A percentile compares a stretch with the other conserved stretches of the same genome.
These are phyloP conservation scores for Grus americana DNA, from an alignment of 2,113 vertebrate genomes.

Conservation along the genomic window DNA sequence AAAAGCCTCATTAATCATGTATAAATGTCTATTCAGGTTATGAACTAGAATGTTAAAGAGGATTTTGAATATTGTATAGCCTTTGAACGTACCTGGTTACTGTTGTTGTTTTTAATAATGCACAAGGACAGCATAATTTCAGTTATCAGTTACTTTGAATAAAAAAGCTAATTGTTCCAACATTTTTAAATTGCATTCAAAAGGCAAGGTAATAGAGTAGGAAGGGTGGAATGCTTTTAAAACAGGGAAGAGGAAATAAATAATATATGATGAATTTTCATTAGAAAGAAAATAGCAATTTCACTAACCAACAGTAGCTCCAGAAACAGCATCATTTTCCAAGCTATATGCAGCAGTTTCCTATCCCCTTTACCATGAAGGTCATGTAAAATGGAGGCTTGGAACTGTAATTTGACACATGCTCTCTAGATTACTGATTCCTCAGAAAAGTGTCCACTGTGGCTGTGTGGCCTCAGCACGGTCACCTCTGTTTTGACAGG, in stretches of 20 bases:
- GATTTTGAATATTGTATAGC: neutral
- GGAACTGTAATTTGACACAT: neutral
- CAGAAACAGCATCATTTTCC: neutral
- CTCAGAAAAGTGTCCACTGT: neutral
- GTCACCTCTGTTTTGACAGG: neutral
- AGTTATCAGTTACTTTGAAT: slow-evolving; percentile 27
- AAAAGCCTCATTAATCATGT: slow-evolving; percentile 34
- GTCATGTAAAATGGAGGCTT: neutral
- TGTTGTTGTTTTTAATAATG: slow-evolving; percentile 36
- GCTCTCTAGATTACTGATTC: neutral
- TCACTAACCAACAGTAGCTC: neutral
- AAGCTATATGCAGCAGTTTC: neutral
- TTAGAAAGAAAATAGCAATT: neutral
- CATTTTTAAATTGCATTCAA: neutral
- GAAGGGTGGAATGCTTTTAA: neutral
- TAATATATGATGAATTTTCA: neutral
- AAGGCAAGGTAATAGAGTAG: neutral
- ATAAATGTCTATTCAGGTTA: slow-evolving; percentile 20
- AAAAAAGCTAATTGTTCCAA: slow-evolving; percentile 20
- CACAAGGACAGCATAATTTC: neutral
- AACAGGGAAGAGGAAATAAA: neutral
- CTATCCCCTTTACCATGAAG: neutral
- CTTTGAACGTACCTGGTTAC: neutral
- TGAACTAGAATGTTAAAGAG: slow-evolving; percentile 19
- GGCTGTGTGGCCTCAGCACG: neutral